A percentile compares a stretch with the other conserved stretches of the same genome.
These are phyloP conservation scores for Clarias batrachus DNA, from an alignment of 2,113 vertebrate genomes.

Conservation along the genomic window DNA sequence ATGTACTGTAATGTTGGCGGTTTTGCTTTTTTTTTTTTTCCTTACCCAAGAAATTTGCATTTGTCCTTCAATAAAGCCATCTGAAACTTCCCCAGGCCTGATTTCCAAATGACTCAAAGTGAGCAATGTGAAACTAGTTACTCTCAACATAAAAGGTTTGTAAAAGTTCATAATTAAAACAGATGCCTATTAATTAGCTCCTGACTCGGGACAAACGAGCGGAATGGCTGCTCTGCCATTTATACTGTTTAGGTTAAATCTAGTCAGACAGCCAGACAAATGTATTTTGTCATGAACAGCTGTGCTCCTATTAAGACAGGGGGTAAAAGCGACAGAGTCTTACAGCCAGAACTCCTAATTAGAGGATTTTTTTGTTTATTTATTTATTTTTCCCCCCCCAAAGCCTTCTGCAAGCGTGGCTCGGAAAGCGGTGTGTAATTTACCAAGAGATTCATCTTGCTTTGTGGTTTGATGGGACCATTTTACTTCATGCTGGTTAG, in stretches of 20 bases:
- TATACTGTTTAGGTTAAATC: constrained; percentile 63
- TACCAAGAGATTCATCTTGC: constrained; percentile 52
- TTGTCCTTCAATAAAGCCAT: background rate
- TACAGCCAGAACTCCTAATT: constrained; percentile 58
- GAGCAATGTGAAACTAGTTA: constrained; percentile 49
- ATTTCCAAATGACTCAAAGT: background rate
- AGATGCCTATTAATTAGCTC: constrained; percentile 80
- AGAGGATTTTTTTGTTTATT: background rate
- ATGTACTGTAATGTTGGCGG: background rate
- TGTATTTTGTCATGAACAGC: constrained; percentile 73
- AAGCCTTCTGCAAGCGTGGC: constrained; percentile 53
- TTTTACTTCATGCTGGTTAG: constrained; percentile 58
- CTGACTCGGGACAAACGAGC: constrained; percentile 71
- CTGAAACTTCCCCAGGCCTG: background rate
- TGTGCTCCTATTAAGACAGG: constrained; percentile 70
- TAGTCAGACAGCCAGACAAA: constrained; percentile 76
- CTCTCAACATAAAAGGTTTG: constrained; percentile 68
- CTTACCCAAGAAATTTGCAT: background rate
- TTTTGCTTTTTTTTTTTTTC: background rate
- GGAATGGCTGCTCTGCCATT: constrained; percentile 61
- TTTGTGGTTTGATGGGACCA: constrained; percentile 64
- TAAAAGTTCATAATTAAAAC: constrained; percentile 70
- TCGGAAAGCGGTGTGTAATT: constrained; percentile 55
- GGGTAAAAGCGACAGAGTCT: constrained; percentile 52
- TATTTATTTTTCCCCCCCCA: constrained; percentile 16